Evolutionary conservation across 1,140 invertebrate genomes (phyloP).

Genomic region (Heterodera carotae): DNA sequence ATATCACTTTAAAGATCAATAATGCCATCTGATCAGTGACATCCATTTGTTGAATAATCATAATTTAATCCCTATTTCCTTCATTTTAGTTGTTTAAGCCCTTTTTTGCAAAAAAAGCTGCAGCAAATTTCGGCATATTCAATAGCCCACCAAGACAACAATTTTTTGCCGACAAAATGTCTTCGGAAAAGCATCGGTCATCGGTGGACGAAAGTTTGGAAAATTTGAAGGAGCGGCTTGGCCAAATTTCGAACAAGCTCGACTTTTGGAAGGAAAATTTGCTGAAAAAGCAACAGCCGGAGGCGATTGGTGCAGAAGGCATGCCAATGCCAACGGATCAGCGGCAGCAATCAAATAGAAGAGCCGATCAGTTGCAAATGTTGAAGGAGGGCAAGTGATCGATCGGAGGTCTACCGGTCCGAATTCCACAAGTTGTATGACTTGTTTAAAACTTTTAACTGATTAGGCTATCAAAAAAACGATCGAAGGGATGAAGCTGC

Average conservation of each 20-base stretch:
- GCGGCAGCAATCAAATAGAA: not conserved
- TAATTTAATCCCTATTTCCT: too few species aligned
- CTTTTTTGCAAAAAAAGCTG: not conserved
- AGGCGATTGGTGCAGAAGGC: not conserved
- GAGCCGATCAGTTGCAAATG: not conserved
- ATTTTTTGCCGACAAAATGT: not conserved
- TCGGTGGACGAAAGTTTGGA: conserved; percentile 8
- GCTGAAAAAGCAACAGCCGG: not conserved
- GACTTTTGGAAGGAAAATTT: not conserved
- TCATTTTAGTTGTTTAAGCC: not conserved
- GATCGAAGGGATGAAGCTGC: too few species aligned
- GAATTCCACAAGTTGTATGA: too few species aligned
- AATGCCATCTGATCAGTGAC: too few species aligned
- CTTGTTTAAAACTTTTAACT: too few species aligned
- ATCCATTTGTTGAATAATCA: too few species aligned
- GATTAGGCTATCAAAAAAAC: too few species aligned
- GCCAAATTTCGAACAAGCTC: conserved; percentile 4
- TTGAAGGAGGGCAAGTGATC: not conserved
- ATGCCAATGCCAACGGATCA: not conserved
- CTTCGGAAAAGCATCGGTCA: not conserved
- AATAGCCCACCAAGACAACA: not conserved
- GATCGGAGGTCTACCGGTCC: too few species aligned
- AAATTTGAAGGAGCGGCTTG: conserved; percentile 8
- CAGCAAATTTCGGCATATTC: not conserved
- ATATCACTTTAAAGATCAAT: too few species aligned